Evolutionary conservation across 2,797 vertebrate species (phyloP), one percentile per base, ranked within the genome.

Genomic region (Amphiprion clarkii): DNA sequence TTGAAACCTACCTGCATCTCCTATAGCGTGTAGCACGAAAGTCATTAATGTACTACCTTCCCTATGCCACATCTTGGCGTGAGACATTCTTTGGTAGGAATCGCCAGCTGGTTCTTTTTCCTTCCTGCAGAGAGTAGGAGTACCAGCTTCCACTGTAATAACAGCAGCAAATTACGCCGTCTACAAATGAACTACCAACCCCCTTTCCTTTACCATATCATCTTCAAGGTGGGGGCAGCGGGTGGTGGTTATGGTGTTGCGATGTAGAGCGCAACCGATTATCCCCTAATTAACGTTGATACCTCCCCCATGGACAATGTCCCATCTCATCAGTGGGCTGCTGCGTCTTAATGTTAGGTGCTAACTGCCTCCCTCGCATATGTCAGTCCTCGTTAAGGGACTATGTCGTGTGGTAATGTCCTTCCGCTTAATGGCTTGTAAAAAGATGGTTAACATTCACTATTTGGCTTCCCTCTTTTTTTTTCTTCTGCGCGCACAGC

Each of bases 351-450:
- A 94, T 96, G 96, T 96, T 96, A 96, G 96, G 94, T 95, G 95
- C 94, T 98, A 97, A 99, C 96, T 96, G 96, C 95, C 95, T 96
- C 90, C 92, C 93, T 96, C 96, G 96, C 98, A 98, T 98, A 98
- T 99, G 97, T 96, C 97, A 97, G 96, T 94, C 96, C 97, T 98
- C 96, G 96, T 99, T 99, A 99, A 96, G 96, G 96, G 96, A 96
- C 95, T 93, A 33, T 83, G 93, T 94, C 64, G 88, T 53, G 94
- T 89, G 89, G 95, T 98, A 97, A 98, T 96, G 95, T 95, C 95
- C 90, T 94, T 94, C 94, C 94, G 94, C 95, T 97, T 98, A 99
- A 98, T 97, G 97, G 96, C 96, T 97, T 97, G 96, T 98, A 98
- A 98, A 93, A 99, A 97, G 96, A 98, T 96, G 96, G 96, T 98